A percentile compares a stretch with the other conserved stretches of the same genome.
These are phyloP conservation scores for Sylvilagus bachmani DNA, from an alignment of 2,113 vertebrate genomes.

Conservation along the genomic window DNA sequence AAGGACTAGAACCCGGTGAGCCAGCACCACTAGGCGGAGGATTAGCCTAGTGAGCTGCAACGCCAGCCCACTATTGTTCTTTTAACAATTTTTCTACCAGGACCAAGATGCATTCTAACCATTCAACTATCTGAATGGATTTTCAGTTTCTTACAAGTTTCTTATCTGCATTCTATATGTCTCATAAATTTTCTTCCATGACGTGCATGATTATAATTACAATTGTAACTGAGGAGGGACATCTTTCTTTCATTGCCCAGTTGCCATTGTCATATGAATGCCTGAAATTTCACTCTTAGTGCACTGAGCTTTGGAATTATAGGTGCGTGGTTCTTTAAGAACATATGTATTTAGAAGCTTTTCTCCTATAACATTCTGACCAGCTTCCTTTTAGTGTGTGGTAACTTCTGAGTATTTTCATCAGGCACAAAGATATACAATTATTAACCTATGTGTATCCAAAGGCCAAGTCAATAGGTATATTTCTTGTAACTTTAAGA, in stretches of 20 bases:
- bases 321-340: not conserved
- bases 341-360: not conserved
- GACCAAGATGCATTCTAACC: not conserved
- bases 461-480: not conserved
- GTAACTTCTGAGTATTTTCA: constrained; percentile 33
- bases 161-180: not conserved
- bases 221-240: not conserved
- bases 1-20: too few species aligned
- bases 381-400: not conserved
- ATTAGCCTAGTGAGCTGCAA: too few species aligned
- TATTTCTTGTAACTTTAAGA: constrained; percentile 29
- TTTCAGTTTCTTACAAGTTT: not conserved
- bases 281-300: not conserved
- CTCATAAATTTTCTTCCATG: not conserved
- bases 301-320: not conserved
- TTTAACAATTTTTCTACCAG: not conserved
- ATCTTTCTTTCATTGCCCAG: not conserved
- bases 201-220: not conserved
- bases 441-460: not conserved
- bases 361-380: not conserved
- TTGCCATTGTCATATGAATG: not conserved
- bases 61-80: not conserved
- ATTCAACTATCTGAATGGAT: not conserved
- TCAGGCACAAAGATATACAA: constrained; percentile 20
- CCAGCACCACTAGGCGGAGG: too few species aligned